Percentiles rank a stretch among this genome's conserved stretches.
Evolutionary conservation across 2,797 vertebrate species (phyloP).

Genomic region (Aulostomus chinensis): DNA sequence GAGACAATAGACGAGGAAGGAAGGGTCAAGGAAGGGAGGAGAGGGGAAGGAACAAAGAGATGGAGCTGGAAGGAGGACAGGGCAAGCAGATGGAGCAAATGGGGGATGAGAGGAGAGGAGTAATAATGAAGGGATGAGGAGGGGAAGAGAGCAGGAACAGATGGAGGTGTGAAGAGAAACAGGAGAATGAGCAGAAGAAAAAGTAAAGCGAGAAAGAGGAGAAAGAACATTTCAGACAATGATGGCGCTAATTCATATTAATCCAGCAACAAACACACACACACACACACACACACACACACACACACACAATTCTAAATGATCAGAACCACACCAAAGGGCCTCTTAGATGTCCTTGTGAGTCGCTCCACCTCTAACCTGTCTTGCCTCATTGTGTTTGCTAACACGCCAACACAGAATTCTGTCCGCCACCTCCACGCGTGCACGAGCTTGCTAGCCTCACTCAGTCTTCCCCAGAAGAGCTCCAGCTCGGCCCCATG

Average conservation of each 20-base stretch:
- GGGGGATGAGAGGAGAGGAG: neutral
- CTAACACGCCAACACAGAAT: too few relatives aligned
- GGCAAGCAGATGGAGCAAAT: neutral
- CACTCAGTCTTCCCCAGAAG: too few relatives aligned
- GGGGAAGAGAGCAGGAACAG: constrained; percentile 14
- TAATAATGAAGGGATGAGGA: neutral
- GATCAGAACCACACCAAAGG: too few relatives aligned
- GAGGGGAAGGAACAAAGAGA: neutral
- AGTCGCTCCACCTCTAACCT: too few relatives aligned
- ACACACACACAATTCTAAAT: too few relatives aligned
- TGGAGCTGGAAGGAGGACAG: neutral
- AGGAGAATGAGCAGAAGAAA: neutral
- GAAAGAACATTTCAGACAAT: neutral
- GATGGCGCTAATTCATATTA: constrained; percentile 57
- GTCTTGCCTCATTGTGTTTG: too few relatives aligned
- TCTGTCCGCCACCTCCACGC: too few relatives aligned
- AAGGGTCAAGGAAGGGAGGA: neutral
- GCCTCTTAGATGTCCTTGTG: too few relatives aligned
- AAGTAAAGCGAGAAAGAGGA: neutral
- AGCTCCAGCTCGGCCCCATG: too few relatives aligned
- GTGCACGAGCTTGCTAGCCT: too few relatives aligned
- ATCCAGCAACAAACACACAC: constrained; percentile 39
- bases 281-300: constrained; percentile 15
- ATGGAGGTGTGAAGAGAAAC: neutral
- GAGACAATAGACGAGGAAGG: neutral